Evolutionary conservation across 1,140 invertebrate genomes (phyloP).

Genomic region (Drosophila pruinosa): DNA sequence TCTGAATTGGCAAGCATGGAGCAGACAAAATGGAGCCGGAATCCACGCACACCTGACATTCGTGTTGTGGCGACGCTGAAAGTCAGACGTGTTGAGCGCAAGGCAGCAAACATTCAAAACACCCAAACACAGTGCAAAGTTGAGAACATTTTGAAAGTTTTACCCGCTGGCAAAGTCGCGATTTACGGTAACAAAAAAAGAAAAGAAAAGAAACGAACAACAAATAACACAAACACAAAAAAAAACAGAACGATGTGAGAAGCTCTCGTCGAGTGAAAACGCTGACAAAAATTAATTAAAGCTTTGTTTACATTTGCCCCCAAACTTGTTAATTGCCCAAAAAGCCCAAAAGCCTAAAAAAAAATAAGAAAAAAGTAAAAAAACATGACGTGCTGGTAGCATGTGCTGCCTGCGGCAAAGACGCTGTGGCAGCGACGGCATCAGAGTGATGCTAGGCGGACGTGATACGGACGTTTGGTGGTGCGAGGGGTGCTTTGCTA

Average conservation of each 20-base stretch:
- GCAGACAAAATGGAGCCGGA: constrained; percentile 62
- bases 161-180: constrained; percentile 40
- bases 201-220: not conserved
- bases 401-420: constrained; percentile 46
- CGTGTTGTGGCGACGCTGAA: constrained; percentile 77
- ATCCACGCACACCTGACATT: constrained; percentile 77
- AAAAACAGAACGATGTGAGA: not conserved
- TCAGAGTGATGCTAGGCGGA: not conserved
- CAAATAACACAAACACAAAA: not conserved
- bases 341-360: constrained; percentile 11
- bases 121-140: constrained; percentile 52
- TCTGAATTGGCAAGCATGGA: constrained; percentile 22
- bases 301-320: constrained; percentile 20
- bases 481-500: not conserved
- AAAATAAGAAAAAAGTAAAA: not conserved
- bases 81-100: constrained; percentile 77
- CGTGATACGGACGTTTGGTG: not conserved
- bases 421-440: constrained; percentile 2
- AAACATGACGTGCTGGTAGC: constrained; percentile 42
- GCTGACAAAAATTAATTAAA: not conserved
- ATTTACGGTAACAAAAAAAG: constrained; percentile 10
- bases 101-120: constrained; percentile 16
- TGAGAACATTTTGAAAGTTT: constrained; percentile 29
- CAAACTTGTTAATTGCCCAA: constrained; percentile 27
- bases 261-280: not conserved